Evolutionary conservation across 2,797 vertebrate genomes (phyloP).

Genomic region (Danio choprae): DNA sequence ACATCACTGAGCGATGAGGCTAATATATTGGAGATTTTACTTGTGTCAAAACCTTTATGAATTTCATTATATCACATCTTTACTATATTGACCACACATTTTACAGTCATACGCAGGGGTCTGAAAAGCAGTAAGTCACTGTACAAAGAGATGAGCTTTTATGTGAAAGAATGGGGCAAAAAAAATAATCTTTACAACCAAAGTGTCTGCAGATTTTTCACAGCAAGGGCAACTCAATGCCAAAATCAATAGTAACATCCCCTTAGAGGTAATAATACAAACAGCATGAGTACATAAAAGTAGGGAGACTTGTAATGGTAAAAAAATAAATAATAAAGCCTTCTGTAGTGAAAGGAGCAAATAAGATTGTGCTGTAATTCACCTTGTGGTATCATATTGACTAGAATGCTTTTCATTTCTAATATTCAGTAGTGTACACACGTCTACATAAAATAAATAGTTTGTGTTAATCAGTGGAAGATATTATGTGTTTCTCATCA

Average conservation of each 20-base stretch:
- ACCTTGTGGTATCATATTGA: slow-evolving; percentile 37
- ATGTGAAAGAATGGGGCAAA: neutral
- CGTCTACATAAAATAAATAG: slow-evolving; percentile 40
- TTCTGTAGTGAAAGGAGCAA: slow-evolving; percentile 7
- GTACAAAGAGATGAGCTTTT: slow-evolving; percentile 38
- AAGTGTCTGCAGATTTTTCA: slow-evolving; percentile 42
- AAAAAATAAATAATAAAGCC: slow-evolving; percentile 15
- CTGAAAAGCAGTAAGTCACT: slow-evolving; percentile 12
- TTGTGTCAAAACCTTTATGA: slow-evolving; percentile 64
- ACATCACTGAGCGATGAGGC: slow-evolving; percentile 57
- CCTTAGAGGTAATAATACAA: slow-evolving; percentile 38
- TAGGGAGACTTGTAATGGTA: slow-evolving; percentile 4
- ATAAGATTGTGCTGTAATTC: slow-evolving; percentile 23
- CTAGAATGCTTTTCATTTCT: slow-evolving; percentile 39
- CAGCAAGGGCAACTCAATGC: slow-evolving; percentile 37
- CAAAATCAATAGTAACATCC: slow-evolving; percentile 50
- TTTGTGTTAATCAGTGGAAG: slow-evolving; percentile 70
- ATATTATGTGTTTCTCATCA: slow-evolving; percentile 63
- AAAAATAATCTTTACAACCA: slow-evolving; percentile 26
- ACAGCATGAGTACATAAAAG: slow-evolving; percentile 48
- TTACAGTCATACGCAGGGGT: slow-evolving; percentile 18
- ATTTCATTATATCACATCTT: slow-evolving; percentile 33
- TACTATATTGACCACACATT: slow-evolving; percentile 34
- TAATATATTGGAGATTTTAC: slow-evolving; percentile 61
- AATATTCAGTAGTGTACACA: slow-evolving; percentile 16